Evolutionary conservation across 2,888 invertebrate species (phyloP).

Genomic region (Coremacera marginata): DNA sequence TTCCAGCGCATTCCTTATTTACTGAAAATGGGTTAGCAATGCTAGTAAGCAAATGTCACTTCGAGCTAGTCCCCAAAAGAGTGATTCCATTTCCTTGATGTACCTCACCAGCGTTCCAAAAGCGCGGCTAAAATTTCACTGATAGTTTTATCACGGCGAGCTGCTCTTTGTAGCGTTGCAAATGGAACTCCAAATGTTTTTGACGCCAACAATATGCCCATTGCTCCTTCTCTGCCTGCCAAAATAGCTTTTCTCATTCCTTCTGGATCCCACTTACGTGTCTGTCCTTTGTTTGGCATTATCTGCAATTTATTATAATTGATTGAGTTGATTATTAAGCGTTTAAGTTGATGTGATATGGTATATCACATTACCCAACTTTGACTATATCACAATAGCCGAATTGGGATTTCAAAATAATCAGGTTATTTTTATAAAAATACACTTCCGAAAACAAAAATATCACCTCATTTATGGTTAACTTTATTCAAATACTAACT

Average conservation of each 20-base stretch:
- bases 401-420: slow-evolving; percentile 7
- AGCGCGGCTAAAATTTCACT: slow-evolving; percentile 33
- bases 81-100: slow-evolving; percentile 42
- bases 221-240: no score
- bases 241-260: no score
- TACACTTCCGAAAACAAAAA: background rate
- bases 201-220: slow-evolving; percentile 33
- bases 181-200: slow-evolving; percentile 40
- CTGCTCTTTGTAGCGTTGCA: slow-evolving; percentile 31
- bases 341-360: slow-evolving; percentile 36
- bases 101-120: slow-evolving; percentile 42
- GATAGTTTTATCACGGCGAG: slow-evolving; percentile 30
- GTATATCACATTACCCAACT: slow-evolving; percentile 37
- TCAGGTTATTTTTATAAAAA: no score
- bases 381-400: slow-evolving; percentile 15
- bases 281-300: slow-evolving; percentile 23
- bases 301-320: background rate
- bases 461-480: background rate
- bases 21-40: no score
- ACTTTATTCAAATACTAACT: no score
- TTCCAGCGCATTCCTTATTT: no score
- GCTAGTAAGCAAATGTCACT: slow-evolving; percentile 33
- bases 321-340: slow-evolving; percentile 16
- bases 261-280: background rate
- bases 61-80: slow-evolving; percentile 41